Conservation (phyloP, 2,113 vertebrate species). For the Stomatorhinus ivindoensis region DNA sequence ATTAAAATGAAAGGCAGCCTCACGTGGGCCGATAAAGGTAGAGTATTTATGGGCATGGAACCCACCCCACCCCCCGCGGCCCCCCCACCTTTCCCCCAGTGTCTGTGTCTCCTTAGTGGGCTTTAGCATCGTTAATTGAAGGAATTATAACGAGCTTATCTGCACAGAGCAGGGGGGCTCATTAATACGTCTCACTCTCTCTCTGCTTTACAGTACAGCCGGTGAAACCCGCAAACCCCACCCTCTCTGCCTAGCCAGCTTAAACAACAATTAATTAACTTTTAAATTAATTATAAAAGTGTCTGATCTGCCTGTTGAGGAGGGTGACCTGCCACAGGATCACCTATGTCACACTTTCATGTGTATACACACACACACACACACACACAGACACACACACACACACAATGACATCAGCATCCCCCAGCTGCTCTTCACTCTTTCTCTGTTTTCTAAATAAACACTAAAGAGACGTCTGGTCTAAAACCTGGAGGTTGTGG, state of each 20-base stretch:
- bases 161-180: constrained; percentile 24
- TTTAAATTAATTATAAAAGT: constrained; percentile 29
- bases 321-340: not conserved
- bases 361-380: not conserved
- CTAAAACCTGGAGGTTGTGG: not conserved
- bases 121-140: constrained; percentile 22
- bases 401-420: not conserved
- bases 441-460: not conserved
- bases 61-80: not conserved
- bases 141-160: constrained; percentile 33
- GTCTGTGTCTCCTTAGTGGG: not conserved
- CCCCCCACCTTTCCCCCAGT: not conserved
- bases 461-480: not conserved
- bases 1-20: not conserved
- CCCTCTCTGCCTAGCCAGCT: not conserved
- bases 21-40: not conserved
- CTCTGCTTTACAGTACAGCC: not conserved
- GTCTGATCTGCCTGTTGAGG: not conserved
- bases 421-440: not conserved
- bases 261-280: constrained; percentile 29
- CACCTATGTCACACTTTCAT: not conserved
- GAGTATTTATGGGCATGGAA: not conserved
- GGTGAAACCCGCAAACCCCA: not conserved
- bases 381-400: not conserved
- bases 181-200: constrained; percentile 15